Conservation (phyloP, 2,888 invertebrate genomes). For the Harpalus rufipes region DNA sequence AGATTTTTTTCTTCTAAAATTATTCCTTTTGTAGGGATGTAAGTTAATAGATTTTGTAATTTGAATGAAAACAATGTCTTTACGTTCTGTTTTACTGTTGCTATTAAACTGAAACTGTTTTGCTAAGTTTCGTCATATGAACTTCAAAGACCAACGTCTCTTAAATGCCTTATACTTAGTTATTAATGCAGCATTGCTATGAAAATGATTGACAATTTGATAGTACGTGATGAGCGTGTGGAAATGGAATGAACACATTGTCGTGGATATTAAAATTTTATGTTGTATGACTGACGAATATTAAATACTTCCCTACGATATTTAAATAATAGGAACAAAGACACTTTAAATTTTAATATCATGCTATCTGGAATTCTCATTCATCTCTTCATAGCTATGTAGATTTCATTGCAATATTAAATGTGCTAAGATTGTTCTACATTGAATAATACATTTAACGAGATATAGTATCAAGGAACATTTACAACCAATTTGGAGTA, state of each 20-base stretch:
- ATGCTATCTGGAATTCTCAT: background rate
- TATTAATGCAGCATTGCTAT: background rate
- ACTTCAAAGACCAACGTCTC: background rate
- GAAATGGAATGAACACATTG: constrained; percentile 29
- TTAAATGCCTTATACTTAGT: background rate
- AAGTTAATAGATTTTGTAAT: no score
- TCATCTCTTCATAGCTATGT: background rate
- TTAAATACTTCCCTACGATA: constrained; percentile 35
- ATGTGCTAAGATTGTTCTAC: no score
- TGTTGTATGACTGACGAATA: constrained; percentile 18
- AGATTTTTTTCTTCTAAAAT: no score
- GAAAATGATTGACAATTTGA: constrained; percentile 31
- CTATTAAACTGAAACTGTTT: no score
- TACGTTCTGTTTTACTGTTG: no score
- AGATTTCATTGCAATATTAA: background rate
- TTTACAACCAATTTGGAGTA: no score
- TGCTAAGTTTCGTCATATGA: background rate
- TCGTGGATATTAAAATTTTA: constrained; percentile 42
- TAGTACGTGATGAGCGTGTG: constrained; percentile 13
- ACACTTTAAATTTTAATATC: constrained; percentile 20
- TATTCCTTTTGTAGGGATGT: no score
- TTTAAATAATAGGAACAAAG: constrained; percentile 37
- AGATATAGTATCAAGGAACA: no score
- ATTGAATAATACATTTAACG: no score
- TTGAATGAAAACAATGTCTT: no score